These are phyloP conservation scores for Plutella xylostella DNA, from an alignment of 2,888 invertebrate species.

Conservation along the genomic window DNA sequence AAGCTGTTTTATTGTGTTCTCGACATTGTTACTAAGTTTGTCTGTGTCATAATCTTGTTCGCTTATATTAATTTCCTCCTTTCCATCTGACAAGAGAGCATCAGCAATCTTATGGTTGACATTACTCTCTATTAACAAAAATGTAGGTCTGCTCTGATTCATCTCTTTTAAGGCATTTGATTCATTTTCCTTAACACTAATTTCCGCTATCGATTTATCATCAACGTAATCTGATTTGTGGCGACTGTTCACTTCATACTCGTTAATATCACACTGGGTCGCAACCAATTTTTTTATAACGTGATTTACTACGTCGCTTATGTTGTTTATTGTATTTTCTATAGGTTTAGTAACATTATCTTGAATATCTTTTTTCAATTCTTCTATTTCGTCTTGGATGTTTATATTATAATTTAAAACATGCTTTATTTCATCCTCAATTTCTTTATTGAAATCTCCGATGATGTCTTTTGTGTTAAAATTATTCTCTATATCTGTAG, in stretches of 20 bases:
- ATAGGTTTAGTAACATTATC: conserved; percentile 61
- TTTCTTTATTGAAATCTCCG: conserved; percentile 71
- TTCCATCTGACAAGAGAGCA: conserved; percentile 70
- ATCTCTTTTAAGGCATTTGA: conserved; percentile 49
- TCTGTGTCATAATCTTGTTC: conserved; percentile 50
- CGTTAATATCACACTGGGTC: conserved; percentile 33
- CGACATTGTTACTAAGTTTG: conserved; percentile 48
- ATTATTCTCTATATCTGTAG: conserved; percentile 59
- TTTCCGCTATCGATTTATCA: conserved; percentile 27
- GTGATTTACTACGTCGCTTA: conserved; percentile 63
- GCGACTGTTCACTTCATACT: conserved; percentile 27
- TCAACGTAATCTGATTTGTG: conserved; percentile 18
- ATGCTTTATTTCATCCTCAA: conserved; percentile 69
- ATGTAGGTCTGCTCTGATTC: conserved; percentile 56
- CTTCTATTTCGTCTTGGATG: conserved; percentile 58
- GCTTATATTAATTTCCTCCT: conserved; percentile 62
- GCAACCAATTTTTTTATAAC: conserved; percentile 61
- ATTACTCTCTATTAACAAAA: conserved; percentile 51
- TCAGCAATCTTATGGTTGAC: conserved; percentile 61
- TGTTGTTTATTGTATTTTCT: conserved; percentile 62
- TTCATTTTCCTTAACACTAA: conserved; percentile 44
- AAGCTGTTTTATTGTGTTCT: conserved; percentile 57
- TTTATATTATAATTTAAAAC: conserved; percentile 59
- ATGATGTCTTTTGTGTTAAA: conserved; percentile 62
- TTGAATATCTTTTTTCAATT: conserved; percentile 60